A percentile compares a stretch with the other conserved stretches of the same genome.
phyloP scores from a whole-genome alignment of 2,888 invertebrate genomes.

The Seladonia tumulorum region DNA sequence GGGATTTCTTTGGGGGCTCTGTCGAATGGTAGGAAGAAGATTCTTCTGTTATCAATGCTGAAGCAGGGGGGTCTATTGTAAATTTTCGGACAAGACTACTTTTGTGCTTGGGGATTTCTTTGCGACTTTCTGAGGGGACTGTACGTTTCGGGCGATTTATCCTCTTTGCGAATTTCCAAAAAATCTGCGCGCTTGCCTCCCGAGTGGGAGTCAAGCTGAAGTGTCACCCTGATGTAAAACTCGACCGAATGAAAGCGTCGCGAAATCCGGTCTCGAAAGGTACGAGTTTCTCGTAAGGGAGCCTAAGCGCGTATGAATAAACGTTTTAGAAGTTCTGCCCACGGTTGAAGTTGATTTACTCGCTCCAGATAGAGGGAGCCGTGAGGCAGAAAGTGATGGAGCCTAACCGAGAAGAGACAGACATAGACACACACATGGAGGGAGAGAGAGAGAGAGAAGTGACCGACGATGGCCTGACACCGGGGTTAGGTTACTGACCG shows the following conservation, averaged over 20 bases:
- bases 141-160: neutral
- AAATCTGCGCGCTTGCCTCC: too few relatives aligned
- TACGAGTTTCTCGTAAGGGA: conserved; percentile 15
- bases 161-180: neutral
- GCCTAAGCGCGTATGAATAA: conserved; percentile 39
- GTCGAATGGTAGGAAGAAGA: too few relatives aligned
- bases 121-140: neutral
- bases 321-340: conserved; percentile 43
- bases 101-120: too few relatives aligned
- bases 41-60: too few relatives aligned
- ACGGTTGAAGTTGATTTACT: conserved; percentile 45
- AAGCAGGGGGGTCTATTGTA: too few relatives aligned
- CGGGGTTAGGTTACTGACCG: conserved; percentile 60
- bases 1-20: too few relatives aligned
- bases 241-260: neutral
- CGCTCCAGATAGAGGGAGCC: conserved; percentile 13
- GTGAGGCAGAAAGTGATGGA: conserved; percentile 1
- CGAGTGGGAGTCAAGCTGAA: neutral
- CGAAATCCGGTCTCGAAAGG: conserved; percentile 16
- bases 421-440: neutral
- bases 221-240: conserved; percentile 1
- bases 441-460: conserved; percentile 36
- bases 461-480: conserved; percentile 43
- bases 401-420: neutral
- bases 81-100: too few relatives aligned